Percentiles rank a stretch among this genome's conserved stretches.
Conservation (phyloP, 2,113 vertebrate genomes). For the Casuarius casuarius region DNA sequence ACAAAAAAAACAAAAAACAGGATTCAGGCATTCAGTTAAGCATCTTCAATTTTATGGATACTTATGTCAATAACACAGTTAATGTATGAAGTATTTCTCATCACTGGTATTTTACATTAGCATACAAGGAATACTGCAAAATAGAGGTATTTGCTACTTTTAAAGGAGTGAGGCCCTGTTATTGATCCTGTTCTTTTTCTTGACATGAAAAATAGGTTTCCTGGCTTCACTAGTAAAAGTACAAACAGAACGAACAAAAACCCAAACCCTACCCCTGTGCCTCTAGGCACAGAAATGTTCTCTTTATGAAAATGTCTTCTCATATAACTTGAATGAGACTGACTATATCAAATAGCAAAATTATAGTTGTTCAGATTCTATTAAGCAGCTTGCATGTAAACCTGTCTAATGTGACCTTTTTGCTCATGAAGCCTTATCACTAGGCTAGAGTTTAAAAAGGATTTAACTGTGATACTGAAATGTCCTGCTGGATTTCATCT, state of each 20-base stretch:
- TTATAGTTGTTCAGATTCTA: neutral
- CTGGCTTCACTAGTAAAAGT: neutral
- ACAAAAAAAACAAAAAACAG: neutral
- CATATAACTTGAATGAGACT: fast-evolving
- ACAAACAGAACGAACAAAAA: neutral
- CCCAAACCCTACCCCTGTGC: too few relatives aligned
- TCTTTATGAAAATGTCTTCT: neutral
- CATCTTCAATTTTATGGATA: neutral
- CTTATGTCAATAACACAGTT: neutral
- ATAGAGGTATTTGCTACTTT: neutral
- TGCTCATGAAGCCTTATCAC: neutral
- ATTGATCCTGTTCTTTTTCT: neutral
- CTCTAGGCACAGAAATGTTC: neutral
- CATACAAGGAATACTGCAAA: neutral
- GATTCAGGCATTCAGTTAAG: neutral
- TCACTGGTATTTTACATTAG: neutral
- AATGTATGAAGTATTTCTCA: neutral
- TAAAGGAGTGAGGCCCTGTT: neutral
- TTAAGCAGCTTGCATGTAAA: neutral
- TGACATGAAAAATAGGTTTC: neutral
- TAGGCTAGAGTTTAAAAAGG: neutral
- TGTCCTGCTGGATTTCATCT: neutral
- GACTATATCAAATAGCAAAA: neutral
- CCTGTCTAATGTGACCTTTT: neutral
- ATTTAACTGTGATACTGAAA: neutral